Conservation (phyloP, 2,888 invertebrate genomes). For the Yponomeuta sedellus region DNA sequence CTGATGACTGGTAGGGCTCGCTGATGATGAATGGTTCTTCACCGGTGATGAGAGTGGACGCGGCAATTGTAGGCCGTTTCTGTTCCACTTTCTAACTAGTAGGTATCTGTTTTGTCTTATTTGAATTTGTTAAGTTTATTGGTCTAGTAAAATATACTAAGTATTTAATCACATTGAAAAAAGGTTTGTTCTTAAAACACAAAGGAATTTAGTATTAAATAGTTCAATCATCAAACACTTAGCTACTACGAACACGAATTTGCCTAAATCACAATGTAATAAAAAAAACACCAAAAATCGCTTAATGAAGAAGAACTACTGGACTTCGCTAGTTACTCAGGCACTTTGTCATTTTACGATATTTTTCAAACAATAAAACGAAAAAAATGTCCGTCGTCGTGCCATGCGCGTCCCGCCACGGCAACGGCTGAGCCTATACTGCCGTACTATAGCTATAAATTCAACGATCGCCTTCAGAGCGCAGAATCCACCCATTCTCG, state of each 20-base stretch:
- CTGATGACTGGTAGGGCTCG: conserved; percentile 39
- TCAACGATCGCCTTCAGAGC: conserved; percentile 69
- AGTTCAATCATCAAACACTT: not conserved
- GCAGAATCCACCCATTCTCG: conserved; percentile 57
- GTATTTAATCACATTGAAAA: not conserved
- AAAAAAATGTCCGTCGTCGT: conserved; percentile 36
- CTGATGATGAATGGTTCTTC: conserved; percentile 34
- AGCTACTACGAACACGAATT: not conserved
- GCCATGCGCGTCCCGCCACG: conserved; percentile 48
- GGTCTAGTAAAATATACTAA: not conserved
- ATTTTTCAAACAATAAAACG: conserved; percentile 29
- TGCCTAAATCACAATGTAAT: conserved; percentile 8
- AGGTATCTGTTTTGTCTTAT: not conserved
- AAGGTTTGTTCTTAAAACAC: not conserved
- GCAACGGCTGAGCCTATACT: conserved; percentile 69
- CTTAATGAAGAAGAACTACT: conserved; percentile 20
- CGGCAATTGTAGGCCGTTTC: not conserved
- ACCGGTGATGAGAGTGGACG: conserved; percentile 11
- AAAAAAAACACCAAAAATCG: conserved; percentile 21
- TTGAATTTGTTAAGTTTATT: not conserved
- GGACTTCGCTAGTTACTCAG: conserved; percentile 40
- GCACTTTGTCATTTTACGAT: conserved; percentile 58
- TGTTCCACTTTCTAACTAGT: conserved; percentile 1
- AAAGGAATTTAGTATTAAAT: not conserved
- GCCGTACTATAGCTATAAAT: conserved; percentile 70